Percentiles rank a stretch among this genome's conserved stretches.
phyloP scores from a whole-genome alignment of 1,140 invertebrate genomes.

The Agraylea sexmaculata region DNA sequence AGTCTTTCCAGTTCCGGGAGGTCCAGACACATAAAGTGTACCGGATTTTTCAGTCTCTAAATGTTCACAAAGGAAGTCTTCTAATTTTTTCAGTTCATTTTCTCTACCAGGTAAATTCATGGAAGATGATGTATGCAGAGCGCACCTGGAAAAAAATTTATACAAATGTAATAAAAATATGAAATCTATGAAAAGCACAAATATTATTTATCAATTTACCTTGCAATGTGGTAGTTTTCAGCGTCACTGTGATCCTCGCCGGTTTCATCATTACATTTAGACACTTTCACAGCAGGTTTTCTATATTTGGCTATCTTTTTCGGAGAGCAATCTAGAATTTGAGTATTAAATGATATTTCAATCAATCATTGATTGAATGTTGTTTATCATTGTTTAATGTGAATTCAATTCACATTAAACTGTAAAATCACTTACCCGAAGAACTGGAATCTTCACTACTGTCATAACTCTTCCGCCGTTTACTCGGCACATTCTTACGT shows the following conservation, averaged over 20 bases:
- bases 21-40: slow-evolving; percentile 87
- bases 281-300: not conserved
- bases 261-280: slow-evolving; percentile 9
- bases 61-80: slow-evolving; percentile 55
- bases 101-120: slow-evolving; percentile 62
- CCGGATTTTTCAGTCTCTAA: slow-evolving; percentile 55
- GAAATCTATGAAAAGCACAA: not conserved
- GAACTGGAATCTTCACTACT: slow-evolving; percentile 9
- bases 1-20: slow-evolving; percentile 94
- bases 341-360: not conserved
- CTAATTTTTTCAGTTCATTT: slow-evolving; percentile 57
- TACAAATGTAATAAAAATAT: slow-evolving; percentile 1
- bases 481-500: slow-evolving; percentile 3
- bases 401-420: not conserved
- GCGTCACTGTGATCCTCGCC: not conserved
- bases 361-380: not conserved
- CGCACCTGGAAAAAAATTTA: slow-evolving; percentile 7
- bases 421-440: slow-evolving; percentile 9
- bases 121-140: slow-evolving; percentile 10
- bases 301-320: slow-evolving; percentile 18
- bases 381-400: too few relatives aligned
- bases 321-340: slow-evolving; percentile 17
- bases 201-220: slow-evolving; percentile 3
- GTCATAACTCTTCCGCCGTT: not conserved
- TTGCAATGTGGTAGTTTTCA: slow-evolving; percentile 13